Evolutionary conservation across 2,888 invertebrate genomes (phyloP).

Genomic region (Sceliomorpha sp.): DNA sequence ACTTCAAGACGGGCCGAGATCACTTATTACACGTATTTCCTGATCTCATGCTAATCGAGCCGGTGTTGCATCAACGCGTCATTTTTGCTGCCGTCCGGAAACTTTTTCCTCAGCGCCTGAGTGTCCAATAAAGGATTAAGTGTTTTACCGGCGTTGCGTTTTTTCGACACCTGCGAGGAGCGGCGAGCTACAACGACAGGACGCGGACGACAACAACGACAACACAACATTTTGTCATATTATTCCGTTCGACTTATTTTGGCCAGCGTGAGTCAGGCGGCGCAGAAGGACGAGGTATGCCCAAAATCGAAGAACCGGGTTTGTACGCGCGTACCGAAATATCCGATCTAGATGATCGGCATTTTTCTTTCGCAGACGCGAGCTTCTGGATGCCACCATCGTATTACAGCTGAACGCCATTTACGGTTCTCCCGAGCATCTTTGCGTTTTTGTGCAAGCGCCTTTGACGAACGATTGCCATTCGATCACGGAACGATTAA

Average conservation of each 20-base stretch:
- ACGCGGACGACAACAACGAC: slow-evolving; percentile 23
- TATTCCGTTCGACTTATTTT: slow-evolving; percentile 15
- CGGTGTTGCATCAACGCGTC: background rate
- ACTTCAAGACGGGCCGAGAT: too few relatives aligned
- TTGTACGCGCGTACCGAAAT: slow-evolving; percentile 43
- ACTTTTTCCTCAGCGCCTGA: slow-evolving; percentile 2
- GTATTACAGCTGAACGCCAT: slow-evolving; percentile 63
- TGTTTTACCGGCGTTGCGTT: slow-evolving; percentile 38
- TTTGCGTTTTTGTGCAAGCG: slow-evolving; percentile 56
- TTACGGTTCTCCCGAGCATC: slow-evolving; percentile 62
- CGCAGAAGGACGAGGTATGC: slow-evolving; percentile 36
- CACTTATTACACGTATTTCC: background rate
- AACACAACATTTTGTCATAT: slow-evolving; percentile 18
- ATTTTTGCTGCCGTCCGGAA: background rate
- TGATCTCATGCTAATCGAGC: background rate
- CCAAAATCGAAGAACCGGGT: slow-evolving; percentile 52
- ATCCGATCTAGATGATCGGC: slow-evolving; percentile 54
- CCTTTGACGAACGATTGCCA: slow-evolving; percentile 59
- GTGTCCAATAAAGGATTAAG: slow-evolving; percentile 50
- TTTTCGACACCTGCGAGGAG: slow-evolving; percentile 23
- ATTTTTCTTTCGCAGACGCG: slow-evolving; percentile 47
- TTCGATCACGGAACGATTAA: slow-evolving; percentile 60
- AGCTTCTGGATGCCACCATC: slow-evolving; percentile 55
- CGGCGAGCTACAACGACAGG: slow-evolving; percentile 14
- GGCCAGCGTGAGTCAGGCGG: slow-evolving; percentile 11